phyloP scores from a whole-genome alignment of 2,113 vertebrate species.

The Corvus hawaiiensis region DNA sequence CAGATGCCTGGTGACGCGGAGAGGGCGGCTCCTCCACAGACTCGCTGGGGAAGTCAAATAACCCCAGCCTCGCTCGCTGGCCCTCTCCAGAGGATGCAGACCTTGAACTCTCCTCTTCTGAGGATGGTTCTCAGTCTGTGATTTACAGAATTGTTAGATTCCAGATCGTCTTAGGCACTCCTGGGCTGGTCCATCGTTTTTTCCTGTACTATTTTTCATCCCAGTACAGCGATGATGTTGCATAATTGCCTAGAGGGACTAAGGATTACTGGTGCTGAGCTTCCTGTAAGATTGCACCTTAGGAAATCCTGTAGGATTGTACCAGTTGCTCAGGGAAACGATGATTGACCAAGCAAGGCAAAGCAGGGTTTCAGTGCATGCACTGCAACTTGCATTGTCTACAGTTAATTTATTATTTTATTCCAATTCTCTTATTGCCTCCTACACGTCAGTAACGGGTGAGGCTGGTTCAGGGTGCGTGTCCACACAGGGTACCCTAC shows the following conservation, averaged over 20 bases:
- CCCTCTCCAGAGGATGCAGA: not conserved
- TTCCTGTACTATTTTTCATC: not conserved
- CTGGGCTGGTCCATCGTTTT: not conserved
- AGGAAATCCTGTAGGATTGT: not conserved
- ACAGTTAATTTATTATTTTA: not conserved
- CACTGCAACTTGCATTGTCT: not conserved
- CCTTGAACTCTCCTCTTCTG: not conserved
- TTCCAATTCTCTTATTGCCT: not conserved
- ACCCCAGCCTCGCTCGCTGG: not conserved
- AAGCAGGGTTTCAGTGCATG: not conserved
- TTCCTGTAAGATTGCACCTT: not conserved
- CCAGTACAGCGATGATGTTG: not conserved
- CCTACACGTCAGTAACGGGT: not conserved
- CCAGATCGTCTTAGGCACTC: not conserved
- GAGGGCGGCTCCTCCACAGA: not conserved
- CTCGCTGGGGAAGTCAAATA: not conserved
- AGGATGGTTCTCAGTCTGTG: not conserved
- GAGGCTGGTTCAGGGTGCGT: not conserved
- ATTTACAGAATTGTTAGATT: not conserved
- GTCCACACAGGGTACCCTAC: not conserved
- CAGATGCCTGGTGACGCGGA: slow-evolving; percentile 17
- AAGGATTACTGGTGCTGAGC: not conserved
- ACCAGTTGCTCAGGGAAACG: not conserved
- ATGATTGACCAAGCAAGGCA: not conserved
- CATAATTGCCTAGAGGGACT: not conserved